These are phyloP conservation scores for Hestina assimilis DNA, from an alignment of 1,140 invertebrate species.

Conservation along the genomic window DNA sequence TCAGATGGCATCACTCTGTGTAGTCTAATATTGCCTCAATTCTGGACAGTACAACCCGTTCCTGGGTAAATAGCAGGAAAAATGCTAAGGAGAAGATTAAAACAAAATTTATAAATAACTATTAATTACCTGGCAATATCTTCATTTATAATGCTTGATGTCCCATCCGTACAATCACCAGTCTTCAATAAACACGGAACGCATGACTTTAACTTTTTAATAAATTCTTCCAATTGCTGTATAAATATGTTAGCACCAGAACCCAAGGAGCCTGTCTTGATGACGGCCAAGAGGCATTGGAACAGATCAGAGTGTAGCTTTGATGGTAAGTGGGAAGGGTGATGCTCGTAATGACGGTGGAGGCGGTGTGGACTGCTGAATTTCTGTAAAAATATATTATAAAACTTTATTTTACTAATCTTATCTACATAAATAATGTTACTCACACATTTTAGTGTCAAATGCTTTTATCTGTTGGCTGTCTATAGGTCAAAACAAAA, in stretches of 20 bases:
- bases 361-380: constrained; percentile 57
- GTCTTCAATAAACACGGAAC: constrained; percentile 54
- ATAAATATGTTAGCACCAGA: constrained; percentile 51
- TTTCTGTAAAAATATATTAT: constrained; percentile 45
- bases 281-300: constrained; percentile 58
- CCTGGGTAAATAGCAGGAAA: too few species aligned
- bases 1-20: too few species aligned
- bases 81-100: too few species aligned
- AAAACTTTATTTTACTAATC: too few species aligned
- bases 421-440: too few species aligned
- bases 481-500: too few species aligned
- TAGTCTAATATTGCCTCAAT: too few species aligned
- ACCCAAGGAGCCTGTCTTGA: constrained; percentile 45
- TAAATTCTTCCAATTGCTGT: constrained; percentile 57
- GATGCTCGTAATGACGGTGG: constrained; percentile 58
- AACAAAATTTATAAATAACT: not conserved
- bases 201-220: constrained; percentile 53
- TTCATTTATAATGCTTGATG: constrained; percentile 52
- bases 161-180: constrained; percentile 32
- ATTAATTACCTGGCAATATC: constrained; percentile 60
- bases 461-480: too few species aligned
- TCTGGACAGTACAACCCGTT: too few species aligned
- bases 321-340: constrained; percentile 60
- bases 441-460: too few species aligned
- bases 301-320: constrained; percentile 60